Percentiles rank a stretch among this genome's conserved stretches.
Conservation (phyloP, 1,140 invertebrate species). For the Macrobrachium nipponense region DNA sequence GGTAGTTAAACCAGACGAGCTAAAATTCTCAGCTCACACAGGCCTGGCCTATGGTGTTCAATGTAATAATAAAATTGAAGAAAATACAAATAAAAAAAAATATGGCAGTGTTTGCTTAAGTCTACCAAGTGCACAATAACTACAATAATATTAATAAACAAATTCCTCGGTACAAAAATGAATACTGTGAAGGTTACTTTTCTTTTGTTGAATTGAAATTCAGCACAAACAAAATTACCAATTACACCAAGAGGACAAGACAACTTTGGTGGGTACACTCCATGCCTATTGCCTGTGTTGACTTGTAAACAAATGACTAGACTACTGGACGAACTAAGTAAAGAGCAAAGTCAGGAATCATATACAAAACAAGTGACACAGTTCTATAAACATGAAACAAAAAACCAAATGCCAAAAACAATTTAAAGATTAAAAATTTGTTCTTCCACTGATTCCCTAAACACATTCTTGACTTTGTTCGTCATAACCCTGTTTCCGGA, state of each 20-base stretch:
- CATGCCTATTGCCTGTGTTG: conserved; percentile 50
- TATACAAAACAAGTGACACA: not conserved
- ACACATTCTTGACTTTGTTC: conserved; percentile 31
- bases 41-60: too few species aligned
- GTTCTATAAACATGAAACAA: not conserved
- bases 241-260: conserved; percentile 5
- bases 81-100: too few species aligned
- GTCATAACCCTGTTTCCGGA: conserved; percentile 45
- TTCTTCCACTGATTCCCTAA: not conserved
- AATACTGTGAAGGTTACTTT: not conserved
- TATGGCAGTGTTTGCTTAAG: too few species aligned
- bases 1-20: too few species aligned
- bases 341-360: conserved; percentile 15
- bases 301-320: conserved; percentile 52
- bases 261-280: conserved; percentile 43
- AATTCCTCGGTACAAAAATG: not conserved
- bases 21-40: too few species aligned
- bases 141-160: conserved; percentile 1
- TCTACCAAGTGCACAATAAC: not conserved
- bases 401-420: not conserved
- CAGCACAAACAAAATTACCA: not conserved
- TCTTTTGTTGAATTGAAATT: too few species aligned
- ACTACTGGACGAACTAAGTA: conserved; percentile 40
- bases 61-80: too few species aligned
- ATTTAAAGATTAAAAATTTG: not conserved